Conservation (phyloP, 2,797 vertebrate genomes). For the Crenichthys baileyi region DNA sequence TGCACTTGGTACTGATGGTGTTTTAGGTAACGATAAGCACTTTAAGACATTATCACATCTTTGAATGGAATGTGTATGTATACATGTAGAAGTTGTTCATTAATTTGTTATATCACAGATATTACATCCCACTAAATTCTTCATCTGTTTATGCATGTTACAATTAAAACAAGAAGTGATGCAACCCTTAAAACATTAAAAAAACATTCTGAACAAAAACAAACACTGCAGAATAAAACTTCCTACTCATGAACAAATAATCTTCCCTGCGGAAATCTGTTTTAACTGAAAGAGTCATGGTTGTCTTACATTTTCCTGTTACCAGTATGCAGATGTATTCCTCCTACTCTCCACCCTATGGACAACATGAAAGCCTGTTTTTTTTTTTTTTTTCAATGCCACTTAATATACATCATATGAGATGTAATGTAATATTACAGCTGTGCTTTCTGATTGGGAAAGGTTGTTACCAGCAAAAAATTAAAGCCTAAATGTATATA, state of each 20-base stretch:
- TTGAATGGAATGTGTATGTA: background rate
- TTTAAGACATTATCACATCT: slow-evolving; percentile 3
- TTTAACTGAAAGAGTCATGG: slow-evolving; percentile 63
- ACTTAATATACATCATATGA: slow-evolving; percentile 50
- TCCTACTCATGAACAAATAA: slow-evolving; percentile 48
- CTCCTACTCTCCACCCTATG: slow-evolving; percentile 61
- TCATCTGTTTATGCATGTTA: slow-evolving; percentile 27
- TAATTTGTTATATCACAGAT: slow-evolving; percentile 14
- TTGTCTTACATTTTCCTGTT: slow-evolving; percentile 61
- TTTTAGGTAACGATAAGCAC: slow-evolving; percentile 7
- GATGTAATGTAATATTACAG: slow-evolving; percentile 35
- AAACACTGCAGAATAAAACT: slow-evolving; percentile 44
- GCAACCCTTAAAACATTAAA: slow-evolving; percentile 27
- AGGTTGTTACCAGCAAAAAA: background rate
- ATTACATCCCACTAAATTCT: slow-evolving; percentile 10
- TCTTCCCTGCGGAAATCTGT: slow-evolving; percentile 54
- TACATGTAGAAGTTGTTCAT: slow-evolving; percentile 23
- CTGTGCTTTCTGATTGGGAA: slow-evolving; percentile 9
- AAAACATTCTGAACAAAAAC: slow-evolving; percentile 21
- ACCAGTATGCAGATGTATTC: slow-evolving; percentile 71
- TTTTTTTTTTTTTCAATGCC: slow-evolving; percentile 27
- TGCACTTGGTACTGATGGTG: slow-evolving; percentile 20
- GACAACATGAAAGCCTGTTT: slow-evolving; percentile 55
- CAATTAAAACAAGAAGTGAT: slow-evolving; percentile 28
- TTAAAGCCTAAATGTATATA: background rate